Base-by-base conservation (phyloP, 2,797 vertebrate genomes). In the Benthosema pterotum region DNA sequence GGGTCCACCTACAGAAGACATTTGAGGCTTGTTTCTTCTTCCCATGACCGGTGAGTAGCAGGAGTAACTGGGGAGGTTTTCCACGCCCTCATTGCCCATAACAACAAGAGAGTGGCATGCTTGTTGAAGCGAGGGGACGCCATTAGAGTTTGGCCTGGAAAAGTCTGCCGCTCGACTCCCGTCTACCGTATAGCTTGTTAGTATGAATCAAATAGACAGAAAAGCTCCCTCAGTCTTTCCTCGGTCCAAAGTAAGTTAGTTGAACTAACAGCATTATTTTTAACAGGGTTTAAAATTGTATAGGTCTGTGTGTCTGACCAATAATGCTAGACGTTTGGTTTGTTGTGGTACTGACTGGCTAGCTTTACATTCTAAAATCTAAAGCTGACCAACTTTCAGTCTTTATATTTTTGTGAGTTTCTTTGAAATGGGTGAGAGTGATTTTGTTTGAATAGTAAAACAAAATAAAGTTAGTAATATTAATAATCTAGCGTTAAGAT, bases 71-170 rank as follows among this genome's bases (percentile, higher is more conserved):
- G 4, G 55, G 53, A 9, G 18, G 51, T 53, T 69, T 66, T 62
- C 6, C 19, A 60, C 6, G 18, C 46, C 60, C 48, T 69, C 22
- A 42, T 60, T 45, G 25, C 38, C 38, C 9, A 57, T 54, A 46
- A n/a, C 32, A 63, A 25, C 22, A 22, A 55, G 25, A 52, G 22
- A 73, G 58, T 18, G 22, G 45, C 56, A 47, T 58, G 18, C 19
- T 5, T 18, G n/a, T 12, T 42, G 53, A 57, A 17, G 43, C 47
- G 11, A 50, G 38, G 5, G 8, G 18, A 52, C 22, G 48, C 42
- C 61, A 43, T 47, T 32, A 6, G 25, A 64, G 69, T 69, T 53
- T 77, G 79, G 60, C 81, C 61, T 63, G 74, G 60, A 82, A 84
- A 84, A 57, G 3, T 19, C 60, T 55, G 59, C 8, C 1, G 11